A percentile compares a stretch with the other conserved stretches of the same genome.
Conservation (phyloP, 2,797 vertebrate genomes). For the Neosilurus hyrtlii region DNA sequence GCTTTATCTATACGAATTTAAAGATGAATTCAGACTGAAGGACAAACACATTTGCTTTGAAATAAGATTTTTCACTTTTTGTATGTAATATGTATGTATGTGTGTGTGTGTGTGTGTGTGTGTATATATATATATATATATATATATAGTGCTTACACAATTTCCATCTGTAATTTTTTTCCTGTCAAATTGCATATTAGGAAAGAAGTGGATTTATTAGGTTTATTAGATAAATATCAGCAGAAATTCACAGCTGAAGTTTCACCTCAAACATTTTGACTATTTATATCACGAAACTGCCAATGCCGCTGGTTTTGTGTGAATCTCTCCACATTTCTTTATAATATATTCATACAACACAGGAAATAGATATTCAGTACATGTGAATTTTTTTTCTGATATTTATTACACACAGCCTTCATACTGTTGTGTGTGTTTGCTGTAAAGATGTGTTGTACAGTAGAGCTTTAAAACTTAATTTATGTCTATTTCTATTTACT, state of each 20-base stretch:
- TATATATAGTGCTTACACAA: neutral
- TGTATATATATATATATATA: too few relatives aligned
- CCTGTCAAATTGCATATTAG: neutral
- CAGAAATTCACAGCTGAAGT: neutral
- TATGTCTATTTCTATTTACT: too few relatives aligned
- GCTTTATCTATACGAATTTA: neutral
- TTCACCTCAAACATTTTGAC: neutral
- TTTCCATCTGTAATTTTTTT: neutral
- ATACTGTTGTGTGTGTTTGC: neutral
- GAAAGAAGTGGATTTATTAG: neutral
- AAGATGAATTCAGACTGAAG: neutral
- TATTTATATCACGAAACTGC: neutral
- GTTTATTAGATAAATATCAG: neutral
- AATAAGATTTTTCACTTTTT: neutral
- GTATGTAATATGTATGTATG: too few relatives aligned
- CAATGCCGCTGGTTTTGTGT: neutral
- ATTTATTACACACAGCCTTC: neutral
- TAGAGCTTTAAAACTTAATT: neutral
- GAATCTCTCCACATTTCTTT: neutral
- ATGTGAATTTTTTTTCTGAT: neutral
- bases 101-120: too few relatives aligned
- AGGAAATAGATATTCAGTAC: neutral
- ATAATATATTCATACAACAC: neutral
- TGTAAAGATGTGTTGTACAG: neutral
- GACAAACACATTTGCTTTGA: neutral